Conservation (phyloP, 2,888 invertebrate species). For the Aricia artaxerxes region DNA sequence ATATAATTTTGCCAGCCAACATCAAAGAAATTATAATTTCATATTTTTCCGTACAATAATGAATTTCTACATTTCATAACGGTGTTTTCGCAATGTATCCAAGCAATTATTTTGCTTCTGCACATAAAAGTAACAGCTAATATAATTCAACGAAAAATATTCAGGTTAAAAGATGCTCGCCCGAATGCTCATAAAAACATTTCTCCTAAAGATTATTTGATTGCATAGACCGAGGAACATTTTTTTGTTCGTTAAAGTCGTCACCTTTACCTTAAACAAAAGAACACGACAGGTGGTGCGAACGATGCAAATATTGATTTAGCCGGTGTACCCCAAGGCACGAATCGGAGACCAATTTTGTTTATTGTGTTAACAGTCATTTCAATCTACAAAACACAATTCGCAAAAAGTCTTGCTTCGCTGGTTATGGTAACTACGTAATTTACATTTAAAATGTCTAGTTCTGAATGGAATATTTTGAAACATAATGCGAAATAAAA, state of each 20-base stretch:
- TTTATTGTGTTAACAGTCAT: background rate
- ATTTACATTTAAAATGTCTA: slow-evolving; percentile 23
- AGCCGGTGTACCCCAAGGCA: background rate
- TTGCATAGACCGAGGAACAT: background rate
- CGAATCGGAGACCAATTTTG: background rate
- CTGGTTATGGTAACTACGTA: slow-evolving; percentile 22
- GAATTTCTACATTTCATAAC: slow-evolving; percentile 33
- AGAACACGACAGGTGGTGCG: background rate
- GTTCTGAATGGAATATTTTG: slow-evolving; percentile 15
- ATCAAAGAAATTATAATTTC: slow-evolving; percentile 24
- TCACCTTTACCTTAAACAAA: slow-evolving; percentile 1
- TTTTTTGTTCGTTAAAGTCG: background rate
- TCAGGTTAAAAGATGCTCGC: background rate
- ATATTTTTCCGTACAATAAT: slow-evolving; percentile 29
- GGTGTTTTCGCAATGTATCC: background rate
- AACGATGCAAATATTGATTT: background rate
- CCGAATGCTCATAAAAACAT: background rate
- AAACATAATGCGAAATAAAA: slow-evolving; percentile 22
- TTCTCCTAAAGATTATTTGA: background rate
- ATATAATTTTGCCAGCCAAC: background rate
- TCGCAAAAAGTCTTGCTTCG: slow-evolving; percentile 17
- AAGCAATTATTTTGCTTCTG: slow-evolving; percentile 16
- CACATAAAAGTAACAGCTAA: slow-evolving; percentile 12
- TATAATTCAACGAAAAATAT: background rate
- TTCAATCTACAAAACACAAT: slow-evolving; percentile 1